A percentile compares a stretch with the other conserved stretches of the same genome.
Evolutionary conservation across 2,797 vertebrate species (phyloP).

Genomic region (Anguilla megastoma): DNA sequence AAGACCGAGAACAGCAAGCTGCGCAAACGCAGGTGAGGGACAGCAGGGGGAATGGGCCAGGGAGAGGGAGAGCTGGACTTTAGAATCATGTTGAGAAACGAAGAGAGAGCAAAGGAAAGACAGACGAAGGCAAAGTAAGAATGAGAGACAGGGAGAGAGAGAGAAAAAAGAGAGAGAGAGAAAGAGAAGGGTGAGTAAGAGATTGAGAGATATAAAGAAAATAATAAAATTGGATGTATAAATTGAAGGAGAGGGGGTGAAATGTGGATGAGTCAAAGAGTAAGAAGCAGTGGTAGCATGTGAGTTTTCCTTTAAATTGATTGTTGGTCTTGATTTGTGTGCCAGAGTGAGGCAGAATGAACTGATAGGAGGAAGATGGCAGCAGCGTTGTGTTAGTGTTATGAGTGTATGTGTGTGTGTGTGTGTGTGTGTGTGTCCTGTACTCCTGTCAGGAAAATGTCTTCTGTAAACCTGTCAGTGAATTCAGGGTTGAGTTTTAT

Average conservation of each 20-base stretch:
- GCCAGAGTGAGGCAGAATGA: background rate
- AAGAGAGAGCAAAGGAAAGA: slow-evolving; percentile 87
- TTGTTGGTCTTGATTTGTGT: too few relatives aligned
- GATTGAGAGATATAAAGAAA: background rate
- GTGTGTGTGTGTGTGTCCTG: background rate
- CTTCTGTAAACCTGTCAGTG: background rate
- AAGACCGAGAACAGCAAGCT: slow-evolving; percentile 92
- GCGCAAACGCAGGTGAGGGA: slow-evolving; percentile 85
- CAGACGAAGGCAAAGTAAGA: slow-evolving; percentile 4
- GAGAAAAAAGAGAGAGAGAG: too few relatives aligned
- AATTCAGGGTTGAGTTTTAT: background rate
- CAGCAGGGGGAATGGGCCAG: background rate
- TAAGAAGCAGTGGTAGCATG: too few relatives aligned
- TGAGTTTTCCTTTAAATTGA: too few relatives aligned
- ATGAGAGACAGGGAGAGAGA: background rate
- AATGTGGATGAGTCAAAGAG: too few relatives aligned
- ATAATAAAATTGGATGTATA: too few relatives aligned
- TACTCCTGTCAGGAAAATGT: background rate
- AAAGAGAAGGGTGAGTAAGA: too few relatives aligned
- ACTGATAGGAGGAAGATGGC: background rate
- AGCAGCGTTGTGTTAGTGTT: background rate
- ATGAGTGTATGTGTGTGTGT: background rate
- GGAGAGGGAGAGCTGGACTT: too few relatives aligned
- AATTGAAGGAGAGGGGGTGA: too few relatives aligned
- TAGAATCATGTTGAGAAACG: too few relatives aligned